Percentiles rank a stretch among this genome's conserved stretches.
Conservation (phyloP, 2,113 vertebrate species). For the Cariama cristata region DNA sequence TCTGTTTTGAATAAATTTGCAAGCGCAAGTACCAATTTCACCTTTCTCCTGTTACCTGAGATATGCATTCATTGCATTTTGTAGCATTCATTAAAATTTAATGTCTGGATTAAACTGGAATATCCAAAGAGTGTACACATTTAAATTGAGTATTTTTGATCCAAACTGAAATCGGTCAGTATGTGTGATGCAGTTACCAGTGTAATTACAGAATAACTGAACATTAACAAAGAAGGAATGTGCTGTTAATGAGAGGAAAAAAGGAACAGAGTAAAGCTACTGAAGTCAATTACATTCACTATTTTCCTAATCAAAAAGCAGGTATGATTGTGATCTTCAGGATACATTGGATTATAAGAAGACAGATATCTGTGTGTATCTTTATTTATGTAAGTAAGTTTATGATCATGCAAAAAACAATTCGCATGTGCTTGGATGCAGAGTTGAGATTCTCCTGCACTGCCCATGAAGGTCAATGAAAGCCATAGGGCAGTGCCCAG, state of each 20-base stretch:
- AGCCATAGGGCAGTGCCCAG: neutral
- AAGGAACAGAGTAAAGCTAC: neutral
- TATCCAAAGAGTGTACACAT: neutral
- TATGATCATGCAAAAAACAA: neutral
- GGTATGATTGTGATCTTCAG: neutral
- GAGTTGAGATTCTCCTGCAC: neutral
- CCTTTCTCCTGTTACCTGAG: neutral
- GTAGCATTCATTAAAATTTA: neutral
- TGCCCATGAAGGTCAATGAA: neutral
- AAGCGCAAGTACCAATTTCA: neutral
- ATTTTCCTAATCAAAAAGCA: neutral
- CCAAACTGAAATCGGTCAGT: neutral
- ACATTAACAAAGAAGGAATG: neutral
- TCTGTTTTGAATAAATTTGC: neutral
- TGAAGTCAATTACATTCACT: neutral
- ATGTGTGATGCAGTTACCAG: neutral
- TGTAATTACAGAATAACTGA: neutral
- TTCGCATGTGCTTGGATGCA: neutral
- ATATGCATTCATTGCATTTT: neutral
- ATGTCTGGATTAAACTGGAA: neutral
- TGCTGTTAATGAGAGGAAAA: neutral
- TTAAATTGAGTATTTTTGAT: neutral
- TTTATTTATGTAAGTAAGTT: neutral
- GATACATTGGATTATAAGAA: neutral
- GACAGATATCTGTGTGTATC: neutral